A percentile compares a stretch with the other conserved stretches of the same genome.
These are phyloP conservation scores for Pteropus alecto DNA, from an alignment of 2,113 vertebrate genomes.

Conservation along the genomic window DNA sequence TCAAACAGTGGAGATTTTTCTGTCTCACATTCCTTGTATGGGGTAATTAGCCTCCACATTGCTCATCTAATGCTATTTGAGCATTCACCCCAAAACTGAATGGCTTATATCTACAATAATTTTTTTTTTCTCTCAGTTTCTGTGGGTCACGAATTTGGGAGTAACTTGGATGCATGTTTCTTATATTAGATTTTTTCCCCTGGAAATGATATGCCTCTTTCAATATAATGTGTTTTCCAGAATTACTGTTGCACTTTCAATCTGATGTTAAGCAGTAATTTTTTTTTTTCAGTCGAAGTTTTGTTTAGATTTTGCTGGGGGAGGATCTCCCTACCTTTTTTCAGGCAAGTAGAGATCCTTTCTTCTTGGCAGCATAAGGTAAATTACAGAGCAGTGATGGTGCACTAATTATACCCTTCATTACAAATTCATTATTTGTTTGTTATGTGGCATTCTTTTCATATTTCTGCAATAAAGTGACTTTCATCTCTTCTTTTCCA, in stretches of 20 bases:
- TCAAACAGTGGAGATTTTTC: not conserved
- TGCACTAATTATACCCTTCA: not conserved
- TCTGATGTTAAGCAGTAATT: not conserved
- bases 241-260: not conserved
- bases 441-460: not conserved
- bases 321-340: not conserved
- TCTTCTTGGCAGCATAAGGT: not conserved
- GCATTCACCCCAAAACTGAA: not conserved
- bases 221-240: not conserved
- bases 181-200: not conserved
- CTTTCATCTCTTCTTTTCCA: not conserved
- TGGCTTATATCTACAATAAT: not conserved
- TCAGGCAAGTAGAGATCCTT: not conserved
- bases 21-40: not conserved
- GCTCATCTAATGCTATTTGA: not conserved
- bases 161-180: not conserved
- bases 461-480: not conserved
- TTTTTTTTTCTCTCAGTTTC: not conserved
- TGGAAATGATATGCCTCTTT: not conserved
- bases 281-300: not conserved
- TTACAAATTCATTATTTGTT: not conserved
- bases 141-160: not conserved
- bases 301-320: not conserved
- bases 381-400: not conserved
- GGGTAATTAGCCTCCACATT: not conserved